Percentiles rank a stretch among this genome's conserved stretches.
These are phyloP conservation scores for Syritta pipiens DNA, from an alignment of 2,888 invertebrate genomes.

Conservation along the genomic window DNA sequence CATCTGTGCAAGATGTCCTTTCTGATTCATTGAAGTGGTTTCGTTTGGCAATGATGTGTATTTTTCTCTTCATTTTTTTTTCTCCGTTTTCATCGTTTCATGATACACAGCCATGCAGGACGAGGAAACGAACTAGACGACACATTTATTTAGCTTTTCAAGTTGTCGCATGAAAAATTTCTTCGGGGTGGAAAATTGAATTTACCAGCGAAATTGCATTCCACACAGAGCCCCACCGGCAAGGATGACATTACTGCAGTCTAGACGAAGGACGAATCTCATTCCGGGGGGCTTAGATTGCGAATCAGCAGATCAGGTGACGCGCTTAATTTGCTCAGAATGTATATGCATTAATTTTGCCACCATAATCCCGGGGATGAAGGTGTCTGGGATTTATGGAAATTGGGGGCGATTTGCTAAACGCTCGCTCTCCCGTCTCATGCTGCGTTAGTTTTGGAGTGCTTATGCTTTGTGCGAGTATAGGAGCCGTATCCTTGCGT, in stretches of 20 bases:
- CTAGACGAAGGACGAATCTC: slow-evolving; percentile 43
- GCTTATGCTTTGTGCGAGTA: too few species aligned
- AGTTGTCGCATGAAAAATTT: not conserved
- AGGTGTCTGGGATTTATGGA: too few species aligned
- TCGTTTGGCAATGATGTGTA: slow-evolving; percentile 14
- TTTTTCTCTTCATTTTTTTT: not conserved
- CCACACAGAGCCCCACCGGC: not conserved
- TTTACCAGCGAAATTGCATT: slow-evolving; percentile 25
- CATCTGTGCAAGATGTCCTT: slow-evolving; percentile 21
- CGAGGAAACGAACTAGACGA: not conserved
- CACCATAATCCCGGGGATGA: too few species aligned
- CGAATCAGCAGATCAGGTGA: not conserved
- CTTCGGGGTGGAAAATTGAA: slow-evolving; percentile 26
- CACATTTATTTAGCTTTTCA: not conserved
- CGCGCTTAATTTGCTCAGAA: too few species aligned
- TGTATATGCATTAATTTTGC: too few species aligned
- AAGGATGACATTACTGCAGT: slow-evolving; percentile 35
- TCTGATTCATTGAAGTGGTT: slow-evolving; percentile 31
- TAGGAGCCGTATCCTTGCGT: too few species aligned
- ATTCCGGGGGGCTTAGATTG: too few species aligned
- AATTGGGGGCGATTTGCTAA: too few species aligned
- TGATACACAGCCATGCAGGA: not conserved
- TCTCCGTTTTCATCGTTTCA: not conserved
- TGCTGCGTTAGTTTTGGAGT: too few species aligned
- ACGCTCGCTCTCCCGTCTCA: too few species aligned